Evolutionary conservation across 2,113 vertebrate genomes (phyloP).

Genomic region (Psephotus haematonotus): DNA sequence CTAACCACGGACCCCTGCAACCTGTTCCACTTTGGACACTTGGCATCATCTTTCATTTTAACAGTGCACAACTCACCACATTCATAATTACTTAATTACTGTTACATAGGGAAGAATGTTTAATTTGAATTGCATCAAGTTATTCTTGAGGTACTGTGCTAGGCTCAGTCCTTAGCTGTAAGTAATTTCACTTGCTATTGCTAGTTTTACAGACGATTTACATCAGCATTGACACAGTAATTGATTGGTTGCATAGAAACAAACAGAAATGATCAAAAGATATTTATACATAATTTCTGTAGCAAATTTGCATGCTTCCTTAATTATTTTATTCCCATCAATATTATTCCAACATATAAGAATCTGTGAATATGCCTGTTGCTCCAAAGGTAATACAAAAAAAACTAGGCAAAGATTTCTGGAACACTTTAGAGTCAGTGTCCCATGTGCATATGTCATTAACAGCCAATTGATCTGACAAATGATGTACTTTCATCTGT

Average conservation of each 20-base stretch:
- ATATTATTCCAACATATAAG: not conserved
- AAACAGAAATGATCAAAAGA: not conserved
- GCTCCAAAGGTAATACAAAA: not conserved
- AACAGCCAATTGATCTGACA: not conserved
- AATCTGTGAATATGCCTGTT: not conserved
- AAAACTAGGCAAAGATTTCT: not conserved
- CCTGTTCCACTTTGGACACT: not conserved
- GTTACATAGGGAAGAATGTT: not conserved
- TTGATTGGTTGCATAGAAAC: not conserved
- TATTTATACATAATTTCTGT: not conserved
- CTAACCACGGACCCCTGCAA: not conserved
- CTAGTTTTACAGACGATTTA: not conserved
- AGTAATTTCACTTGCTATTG: not conserved
- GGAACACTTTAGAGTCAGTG: not conserved
- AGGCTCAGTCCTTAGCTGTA: not conserved
- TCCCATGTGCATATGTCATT: not conserved
- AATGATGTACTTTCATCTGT: not conserved
- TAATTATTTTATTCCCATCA: not conserved
- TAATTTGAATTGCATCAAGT: not conserved
- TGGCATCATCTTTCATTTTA: not conserved
- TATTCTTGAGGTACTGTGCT: not conserved
- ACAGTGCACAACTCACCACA: not conserved
- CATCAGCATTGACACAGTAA: not conserved
- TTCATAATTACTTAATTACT: not conserved
- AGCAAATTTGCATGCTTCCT: not conserved